Evolutionary conservation across 1,140 invertebrate species (phyloP).

Genomic region (Micrasema longulum): DNA sequence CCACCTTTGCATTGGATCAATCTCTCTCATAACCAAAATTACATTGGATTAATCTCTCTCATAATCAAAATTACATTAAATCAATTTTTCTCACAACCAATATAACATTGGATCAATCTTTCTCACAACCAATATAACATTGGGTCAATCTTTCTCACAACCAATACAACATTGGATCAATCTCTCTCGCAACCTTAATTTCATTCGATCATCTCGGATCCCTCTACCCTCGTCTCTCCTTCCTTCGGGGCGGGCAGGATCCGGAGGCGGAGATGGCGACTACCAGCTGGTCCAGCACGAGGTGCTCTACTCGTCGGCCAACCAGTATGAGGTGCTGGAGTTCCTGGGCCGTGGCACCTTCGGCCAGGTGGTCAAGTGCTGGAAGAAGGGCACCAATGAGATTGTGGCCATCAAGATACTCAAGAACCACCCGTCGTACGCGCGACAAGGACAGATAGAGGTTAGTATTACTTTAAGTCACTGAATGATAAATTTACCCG

Average conservation of each 20-base stretch:
- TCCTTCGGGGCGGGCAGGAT: conserved; percentile 64
- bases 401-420: conserved; percentile 99
- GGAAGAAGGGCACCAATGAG: conserved; percentile 99
- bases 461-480: too few species aligned
- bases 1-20: background rate
- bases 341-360: conserved; percentile 99
- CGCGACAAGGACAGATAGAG: conserved; percentile 99
- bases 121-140: background rate
- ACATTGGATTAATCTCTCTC: too few species aligned
- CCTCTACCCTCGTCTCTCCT: background rate
- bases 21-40: background rate
- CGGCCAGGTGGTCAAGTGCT: conserved; percentile 99
- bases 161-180: background rate
- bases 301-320: conserved; percentile 89
- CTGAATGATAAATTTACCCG: too few species aligned
- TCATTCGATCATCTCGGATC: background rate
- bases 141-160: background rate
- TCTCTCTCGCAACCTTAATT: background rate
- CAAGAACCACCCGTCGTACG: conserved; percentile 99
- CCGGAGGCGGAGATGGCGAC: conserved; percentile 91
- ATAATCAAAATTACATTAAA: too few species aligned
- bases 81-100: background rate
- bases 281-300: conserved; percentile 99
- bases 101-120: background rate
- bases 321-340: conserved; percentile 86